Percentiles rank a stretch among this genome's conserved stretches.
Conservation (phyloP, 2,113 vertebrate genomes). For the Cololabis saira region DNA sequence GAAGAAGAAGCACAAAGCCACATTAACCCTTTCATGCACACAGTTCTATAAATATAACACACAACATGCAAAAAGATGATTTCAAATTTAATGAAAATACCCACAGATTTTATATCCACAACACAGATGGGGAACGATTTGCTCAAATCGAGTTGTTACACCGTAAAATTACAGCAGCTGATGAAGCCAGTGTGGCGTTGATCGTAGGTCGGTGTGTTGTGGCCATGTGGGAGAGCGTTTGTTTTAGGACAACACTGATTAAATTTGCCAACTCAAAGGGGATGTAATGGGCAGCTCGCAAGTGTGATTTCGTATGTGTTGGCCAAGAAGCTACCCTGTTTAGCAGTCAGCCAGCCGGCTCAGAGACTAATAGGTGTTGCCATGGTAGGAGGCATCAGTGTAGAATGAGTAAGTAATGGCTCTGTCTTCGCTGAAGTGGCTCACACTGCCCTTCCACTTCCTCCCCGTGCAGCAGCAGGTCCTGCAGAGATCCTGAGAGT, state of each 20-base stretch:
- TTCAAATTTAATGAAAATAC: too few species aligned
- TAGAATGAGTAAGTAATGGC: constrained; percentile 75
- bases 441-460: constrained; percentile 20
- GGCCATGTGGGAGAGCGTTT: background rate
- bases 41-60: too few species aligned
- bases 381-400: constrained; percentile 71
- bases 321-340: constrained; percentile 50
- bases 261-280: constrained; percentile 3
- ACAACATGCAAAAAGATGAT: too few species aligned
- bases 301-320: constrained; percentile 49
- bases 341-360: constrained; percentile 59
- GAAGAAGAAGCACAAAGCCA: too few species aligned
- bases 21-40: too few species aligned
- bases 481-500: constrained; percentile 28
- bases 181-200: background rate
- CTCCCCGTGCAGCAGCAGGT: constrained; percentile 17
- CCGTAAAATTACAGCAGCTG: too few species aligned
- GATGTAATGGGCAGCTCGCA: constrained; percentile 14
- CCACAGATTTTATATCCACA: too few species aligned
- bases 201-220: background rate
- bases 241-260: background rate
- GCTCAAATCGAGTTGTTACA: too few species aligned
- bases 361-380: constrained; percentile 65
- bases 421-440: constrained; percentile 55
- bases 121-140: too few species aligned